Evolutionary conservation across 64 coral and sea anemone species (phyloP).

Genomic region (Orbicella faveolata): DNA sequence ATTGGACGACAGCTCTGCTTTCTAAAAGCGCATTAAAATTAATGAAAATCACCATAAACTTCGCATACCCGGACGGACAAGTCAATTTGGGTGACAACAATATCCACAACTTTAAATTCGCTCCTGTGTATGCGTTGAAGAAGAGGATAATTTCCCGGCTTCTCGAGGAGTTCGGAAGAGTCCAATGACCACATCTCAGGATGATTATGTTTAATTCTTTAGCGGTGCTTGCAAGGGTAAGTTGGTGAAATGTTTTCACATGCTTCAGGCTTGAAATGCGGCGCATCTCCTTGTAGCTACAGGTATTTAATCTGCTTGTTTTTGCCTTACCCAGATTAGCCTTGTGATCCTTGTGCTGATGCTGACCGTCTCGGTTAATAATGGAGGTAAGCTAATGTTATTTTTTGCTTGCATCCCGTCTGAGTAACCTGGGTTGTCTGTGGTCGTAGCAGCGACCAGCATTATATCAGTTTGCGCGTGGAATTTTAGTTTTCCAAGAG

Average conservation of each 20-base stretch:
- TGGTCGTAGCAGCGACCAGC: neutral
- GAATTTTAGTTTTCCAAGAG: too few relatives aligned
- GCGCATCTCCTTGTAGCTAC: neutral
- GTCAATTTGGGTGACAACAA: constrained; percentile 31
- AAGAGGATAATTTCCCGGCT: neutral
- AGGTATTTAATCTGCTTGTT: neutral
- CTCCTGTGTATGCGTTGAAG: neutral
- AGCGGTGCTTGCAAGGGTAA: neutral
- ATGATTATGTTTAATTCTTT: constrained; percentile 13
- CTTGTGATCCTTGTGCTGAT: constrained; percentile 33
- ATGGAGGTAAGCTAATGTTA: constrained; percentile 13
- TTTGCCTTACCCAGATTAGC: neutral
- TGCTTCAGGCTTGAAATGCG: neutral
- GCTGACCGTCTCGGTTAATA: constrained; percentile 25
- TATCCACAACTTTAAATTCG: constrained; percentile 1
- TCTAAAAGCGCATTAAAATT: constrained; percentile 42
- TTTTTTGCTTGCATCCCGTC: constrained; percentile 1
- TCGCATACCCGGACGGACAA: constrained; percentile 29
- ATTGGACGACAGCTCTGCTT: constrained; percentile 5
- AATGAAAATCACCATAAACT: constrained; percentile 45
- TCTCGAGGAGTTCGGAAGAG: neutral
- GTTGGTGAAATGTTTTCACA: neutral
- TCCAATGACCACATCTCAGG: neutral
- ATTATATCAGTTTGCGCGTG: neutral
- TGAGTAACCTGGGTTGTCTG: neutral